Base-by-base conservation (phyloP, 2,888 invertebrate species). In the Tachina grossa region DNA sequence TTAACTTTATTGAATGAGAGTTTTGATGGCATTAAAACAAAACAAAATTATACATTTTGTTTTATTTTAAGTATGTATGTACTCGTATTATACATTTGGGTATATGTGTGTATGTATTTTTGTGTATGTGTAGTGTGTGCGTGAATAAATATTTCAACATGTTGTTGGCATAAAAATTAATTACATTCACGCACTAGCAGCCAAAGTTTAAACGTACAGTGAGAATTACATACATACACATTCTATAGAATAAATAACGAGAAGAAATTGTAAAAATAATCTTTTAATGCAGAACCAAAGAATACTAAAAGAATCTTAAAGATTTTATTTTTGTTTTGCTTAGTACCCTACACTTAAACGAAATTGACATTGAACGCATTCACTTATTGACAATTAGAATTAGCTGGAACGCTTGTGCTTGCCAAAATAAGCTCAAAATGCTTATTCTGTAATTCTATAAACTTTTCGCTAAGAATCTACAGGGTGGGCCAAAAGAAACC, bases 121-220 rank as follows among this genome's bases (percentile, higher is more conserved):
- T n/a, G n/a, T n/a, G n/a, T n/a, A n/a, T n/a, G n/a, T n/a, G n/a
- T n/a, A n/a, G n/a, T n/a, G n/a, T n/a, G n/a, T n/a, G n/a, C n/a
- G 49, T 59, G 41, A 31, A 41, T 74, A 69, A 81, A 79, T 75
- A 75, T 69, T 71, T 79, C 75, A 82, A 85, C 81, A 85, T 85
- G 82, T 84, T 84, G 84, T 85, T 82, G 85, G 81, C 82, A 85
- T 77, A 85, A 72, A 74, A 85, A 85, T 85, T 85, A 85, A 85
- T 85, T 85, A 85, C 85, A 63, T 85, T 82, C 81, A 82, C 85
- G 85, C 85, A 85, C 85, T 63, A 74, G 72, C 75, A 81, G 72
- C 72, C 72, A 78, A 31, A 66, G 57, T 57, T 39, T 59, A 55
- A 65, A 59, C 5, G 41, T 47, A 57, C 19, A 49, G 49, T 4